These are phyloP conservation scores for Pseudochirops corinnae DNA, from an alignment of 2,797 vertebrate species.

Conservation along the genomic window DNA sequence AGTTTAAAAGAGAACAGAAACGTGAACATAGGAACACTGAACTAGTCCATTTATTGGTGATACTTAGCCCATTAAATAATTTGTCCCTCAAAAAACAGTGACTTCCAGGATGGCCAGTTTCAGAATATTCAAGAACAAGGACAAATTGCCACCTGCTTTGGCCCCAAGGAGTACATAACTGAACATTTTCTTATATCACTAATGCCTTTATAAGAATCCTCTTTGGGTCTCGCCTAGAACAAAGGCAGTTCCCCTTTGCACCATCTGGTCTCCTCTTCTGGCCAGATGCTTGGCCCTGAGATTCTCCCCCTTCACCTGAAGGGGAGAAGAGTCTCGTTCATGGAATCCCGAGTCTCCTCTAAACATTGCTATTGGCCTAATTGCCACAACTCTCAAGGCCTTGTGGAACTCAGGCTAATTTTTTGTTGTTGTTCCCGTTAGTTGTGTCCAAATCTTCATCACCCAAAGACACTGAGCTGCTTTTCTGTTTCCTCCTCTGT, in stretches of 20 bases:
- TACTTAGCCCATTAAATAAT: slow-evolving; percentile 65
- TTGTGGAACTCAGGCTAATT: not conserved
- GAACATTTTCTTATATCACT: not conserved
- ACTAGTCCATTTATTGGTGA: slow-evolving; percentile 55
- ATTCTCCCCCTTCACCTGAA: not conserved
- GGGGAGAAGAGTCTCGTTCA: slow-evolving; percentile 13
- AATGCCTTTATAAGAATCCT: slow-evolving; percentile 15
- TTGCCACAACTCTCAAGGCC: not conserved
- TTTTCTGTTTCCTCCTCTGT: not conserved
- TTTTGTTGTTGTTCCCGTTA: not conserved
- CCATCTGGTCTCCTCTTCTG: not conserved
- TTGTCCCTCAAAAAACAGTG: slow-evolving; percentile 49
- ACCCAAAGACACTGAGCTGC: not conserved
- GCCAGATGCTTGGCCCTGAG: not conserved
- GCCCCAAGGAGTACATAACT: not conserved
- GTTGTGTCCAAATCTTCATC: not conserved
- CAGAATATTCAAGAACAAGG: slow-evolving; percentile 39
- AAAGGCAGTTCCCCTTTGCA: slow-evolving; percentile 1
- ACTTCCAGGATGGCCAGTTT: slow-evolving; percentile 22
- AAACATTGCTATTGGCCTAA: not conserved
- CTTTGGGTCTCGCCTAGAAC: slow-evolving; percentile 14
- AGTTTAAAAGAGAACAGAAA: not conserved
- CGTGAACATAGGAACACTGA: slow-evolving; percentile 47
- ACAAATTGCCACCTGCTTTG: not conserved
- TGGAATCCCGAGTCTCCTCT: not conserved